Conservation (phyloP, 2,888 invertebrate species). For the Pachliopta kotzebuea region DNA sequence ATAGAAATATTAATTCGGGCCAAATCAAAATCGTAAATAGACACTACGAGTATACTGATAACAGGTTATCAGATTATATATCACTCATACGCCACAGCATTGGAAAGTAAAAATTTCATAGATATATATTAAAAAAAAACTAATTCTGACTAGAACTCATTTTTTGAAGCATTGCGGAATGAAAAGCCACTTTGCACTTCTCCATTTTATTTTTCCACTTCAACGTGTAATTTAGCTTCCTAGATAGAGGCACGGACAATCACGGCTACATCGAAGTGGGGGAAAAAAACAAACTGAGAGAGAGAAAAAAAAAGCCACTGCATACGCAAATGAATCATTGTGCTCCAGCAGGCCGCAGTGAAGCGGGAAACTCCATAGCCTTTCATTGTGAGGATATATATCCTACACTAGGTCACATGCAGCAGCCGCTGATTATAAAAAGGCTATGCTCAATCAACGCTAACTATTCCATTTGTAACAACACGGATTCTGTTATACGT, state of each 20-base stretch:
- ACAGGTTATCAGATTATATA: no score
- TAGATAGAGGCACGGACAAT: slow-evolving; percentile 19
- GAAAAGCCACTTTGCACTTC: slow-evolving; percentile 18
- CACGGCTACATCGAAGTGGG: slow-evolving; percentile 25
- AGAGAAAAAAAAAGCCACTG: slow-evolving; percentile 7
- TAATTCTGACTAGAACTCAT: neutral
- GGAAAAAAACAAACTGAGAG: slow-evolving; percentile 16
- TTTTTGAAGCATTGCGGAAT: slow-evolving; percentile 5
- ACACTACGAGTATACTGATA: no score
- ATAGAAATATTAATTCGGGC: no score
- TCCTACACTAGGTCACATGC: slow-evolving; percentile 20
- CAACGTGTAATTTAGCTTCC: slow-evolving; percentile 28
- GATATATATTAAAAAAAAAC: neutral
- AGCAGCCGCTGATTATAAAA: slow-evolving; percentile 13
- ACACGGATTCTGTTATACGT: neutral
- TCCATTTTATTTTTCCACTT: slow-evolving; percentile 25
- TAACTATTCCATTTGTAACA: slow-evolving; percentile 11
- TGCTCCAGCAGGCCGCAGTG: slow-evolving; percentile 24
- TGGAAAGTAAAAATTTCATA: neutral
- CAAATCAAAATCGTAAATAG: no score
- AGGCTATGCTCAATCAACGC: slow-evolving; percentile 15
- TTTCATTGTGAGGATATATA: slow-evolving; percentile 20
- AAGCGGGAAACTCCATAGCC: slow-evolving; percentile 11
- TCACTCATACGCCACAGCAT: no score
- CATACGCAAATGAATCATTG: slow-evolving; percentile 29